Conservation (phyloP, 2,113 vertebrate species). For the Carassius carassius region DNA sequence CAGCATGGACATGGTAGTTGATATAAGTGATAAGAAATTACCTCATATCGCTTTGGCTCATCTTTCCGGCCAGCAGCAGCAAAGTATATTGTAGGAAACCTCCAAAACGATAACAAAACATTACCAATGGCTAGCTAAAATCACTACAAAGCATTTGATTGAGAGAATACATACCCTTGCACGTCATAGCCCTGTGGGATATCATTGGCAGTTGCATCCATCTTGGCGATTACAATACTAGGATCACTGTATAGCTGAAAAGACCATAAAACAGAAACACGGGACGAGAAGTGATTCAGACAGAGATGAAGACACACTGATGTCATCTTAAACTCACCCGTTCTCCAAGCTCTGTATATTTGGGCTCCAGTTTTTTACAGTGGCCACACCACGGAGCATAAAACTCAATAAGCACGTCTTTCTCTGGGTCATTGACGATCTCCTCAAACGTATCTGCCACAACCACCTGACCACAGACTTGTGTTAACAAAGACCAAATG, state of each 20-base stretch:
- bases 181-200: slow-evolving; percentile 72
- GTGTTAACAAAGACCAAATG: neutral
- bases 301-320: neutral
- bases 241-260: slow-evolving; percentile 66
- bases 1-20: neutral
- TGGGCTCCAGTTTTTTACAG: slow-evolving; percentile 76
- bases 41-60: slow-evolving; percentile 72
- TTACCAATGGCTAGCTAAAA: neutral
- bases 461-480: slow-evolving; percentile 66
- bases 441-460: slow-evolving; percentile 77
- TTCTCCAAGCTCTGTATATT: slow-evolving; percentile 71
- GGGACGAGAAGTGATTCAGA: neutral
- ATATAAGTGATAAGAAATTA: slow-evolving; percentile 40
- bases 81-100: slow-evolving; percentile 77
- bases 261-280: neutral
- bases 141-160: neutral
- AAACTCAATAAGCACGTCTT: slow-evolving; percentile 76
- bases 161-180: slow-evolving; percentile 67
- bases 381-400: slow-evolving; percentile 74
- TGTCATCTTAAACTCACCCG: slow-evolving; percentile 53
- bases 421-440: slow-evolving; percentile 67
- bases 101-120: slow-evolving; percentile 45
- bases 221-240: slow-evolving; percentile 69
- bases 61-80: slow-evolving; percentile 66
- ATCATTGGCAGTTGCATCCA: slow-evolving; percentile 75